These are phyloP conservation scores for Chelonoidis abingdonii DNA, from an alignment of 2,113 vertebrate species.

Conservation along the genomic window DNA sequence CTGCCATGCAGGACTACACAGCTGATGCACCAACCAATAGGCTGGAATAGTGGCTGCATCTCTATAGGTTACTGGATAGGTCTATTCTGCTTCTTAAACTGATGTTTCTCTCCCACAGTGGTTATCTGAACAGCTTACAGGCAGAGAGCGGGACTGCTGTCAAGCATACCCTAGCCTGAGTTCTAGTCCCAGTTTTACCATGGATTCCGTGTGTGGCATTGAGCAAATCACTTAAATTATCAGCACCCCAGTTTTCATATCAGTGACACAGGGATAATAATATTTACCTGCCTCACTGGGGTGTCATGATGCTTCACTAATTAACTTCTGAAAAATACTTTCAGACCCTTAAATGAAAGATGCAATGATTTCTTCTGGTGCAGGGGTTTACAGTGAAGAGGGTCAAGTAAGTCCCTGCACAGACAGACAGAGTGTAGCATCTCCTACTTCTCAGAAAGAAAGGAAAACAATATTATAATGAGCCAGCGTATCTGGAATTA, in stretches of 20 bases:
- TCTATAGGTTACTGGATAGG: neutral
- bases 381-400: neutral
- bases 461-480: slow-evolving; percentile 42
- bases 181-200: neutral
- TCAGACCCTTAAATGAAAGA: neutral
- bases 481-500: slow-evolving; percentile 38
- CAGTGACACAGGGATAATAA: neutral
- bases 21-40: neutral
- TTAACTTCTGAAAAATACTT: neutral
- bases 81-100: neutral
- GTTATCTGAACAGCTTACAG: neutral
- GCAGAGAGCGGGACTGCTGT: neutral
- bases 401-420: slow-evolving; percentile 35
- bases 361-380: neutral
- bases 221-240: neutral
- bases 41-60: neutral
- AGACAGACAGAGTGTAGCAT: slow-evolving; percentile 23
- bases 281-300: neutral
- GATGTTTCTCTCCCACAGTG: neutral
- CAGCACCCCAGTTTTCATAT: neutral
- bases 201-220: neutral
- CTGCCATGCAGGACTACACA: neutral
- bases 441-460: slow-evolving; percentile 50
- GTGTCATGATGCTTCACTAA: neutral
- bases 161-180: too few species aligned